Base-by-base conservation (phyloP, 2,797 vertebrate species). In the Sebastes hopkinsi region DNA sequence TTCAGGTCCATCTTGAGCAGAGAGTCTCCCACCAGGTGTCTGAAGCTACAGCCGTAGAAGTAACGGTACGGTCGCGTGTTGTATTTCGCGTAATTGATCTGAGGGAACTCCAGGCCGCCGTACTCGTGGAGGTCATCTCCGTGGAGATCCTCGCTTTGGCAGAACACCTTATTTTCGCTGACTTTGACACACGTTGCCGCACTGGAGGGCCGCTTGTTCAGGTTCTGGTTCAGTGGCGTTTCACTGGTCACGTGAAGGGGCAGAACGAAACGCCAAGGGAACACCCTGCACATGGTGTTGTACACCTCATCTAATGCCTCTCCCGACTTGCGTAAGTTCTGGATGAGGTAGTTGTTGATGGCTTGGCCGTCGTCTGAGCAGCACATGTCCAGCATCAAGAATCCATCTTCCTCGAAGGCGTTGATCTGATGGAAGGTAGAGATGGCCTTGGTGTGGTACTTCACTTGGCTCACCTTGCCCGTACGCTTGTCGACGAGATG, bases 381-480 rank as follows among this genome's bases (percentile, higher is more conserved):
- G 92, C 97, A 99, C 81, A 98, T 81, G 83, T 99, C 98, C 14
- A 99, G 72, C 77, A 99, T 93, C 80, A 99, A 86, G 75, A 97
- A 97, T 68, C 95, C 97, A 1, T 92, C 82, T 65, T 99, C 96
- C 92, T 99, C 98, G 67, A 97, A 98, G 83, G 98, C 97, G 38
- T 98, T 99, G 93, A 99, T 99, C 89, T 99, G 98, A 89, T 99
- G 98, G 93, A 98, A 99, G 81, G 70, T 92, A 29, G 94, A 81
- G 67, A 98, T 89, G 56, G 97, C 94, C 77, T 94, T 95, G 84
- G 95, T 93, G 87, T 94, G 92, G 91, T 97, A 98, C 67, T 89
- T 96, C 55, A 96, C 94, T 0, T 95, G 90, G 87, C 95, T 95
- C 50, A 94, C 97, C 97, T 97, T 72, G 75, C 98, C 97, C 1